Evolutionary conservation across 2,113 vertebrate species (phyloP).

Genomic region (Pluvianellus socialis): DNA sequence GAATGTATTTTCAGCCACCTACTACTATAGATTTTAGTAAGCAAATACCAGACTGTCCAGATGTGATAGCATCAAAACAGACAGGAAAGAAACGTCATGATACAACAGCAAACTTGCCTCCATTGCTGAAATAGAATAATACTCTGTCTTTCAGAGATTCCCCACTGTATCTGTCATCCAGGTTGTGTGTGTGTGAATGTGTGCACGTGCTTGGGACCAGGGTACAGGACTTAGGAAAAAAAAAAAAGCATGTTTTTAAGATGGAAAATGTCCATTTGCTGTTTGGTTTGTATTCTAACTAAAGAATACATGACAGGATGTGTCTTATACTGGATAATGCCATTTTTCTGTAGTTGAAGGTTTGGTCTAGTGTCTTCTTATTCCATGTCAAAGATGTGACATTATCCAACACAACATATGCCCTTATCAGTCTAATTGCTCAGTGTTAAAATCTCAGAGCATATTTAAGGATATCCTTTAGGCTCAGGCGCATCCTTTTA

Average conservation of each 20-base stretch:
- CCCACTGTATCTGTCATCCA: neutral
- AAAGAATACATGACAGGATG: neutral
- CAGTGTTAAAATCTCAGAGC: neutral
- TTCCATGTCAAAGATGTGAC: neutral
- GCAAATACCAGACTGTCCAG: neutral
- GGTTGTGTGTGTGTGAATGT: neutral
- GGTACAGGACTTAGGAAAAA: neutral
- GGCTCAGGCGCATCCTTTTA: neutral
- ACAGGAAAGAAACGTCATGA: neutral
- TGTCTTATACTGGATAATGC: neutral
- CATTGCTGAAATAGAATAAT: neutral
- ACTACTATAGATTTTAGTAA: neutral
- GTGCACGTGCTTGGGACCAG: neutral
- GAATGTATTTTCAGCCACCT: neutral
- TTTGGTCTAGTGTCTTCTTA: neutral
- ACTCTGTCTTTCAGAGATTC: neutral
- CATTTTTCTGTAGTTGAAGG: neutral
- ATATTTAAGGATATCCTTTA: constrained; percentile 18
- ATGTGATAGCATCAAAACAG: neutral
- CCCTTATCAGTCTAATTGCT: constrained; percentile 5
- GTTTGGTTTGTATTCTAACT: neutral
- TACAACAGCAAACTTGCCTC: neutral
- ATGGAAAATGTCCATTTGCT: neutral
- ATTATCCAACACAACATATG: neutral
- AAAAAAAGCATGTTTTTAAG: neutral